phyloP scores from a whole-genome alignment of 1,140 invertebrate species.

The Myzus persicae region DNA sequence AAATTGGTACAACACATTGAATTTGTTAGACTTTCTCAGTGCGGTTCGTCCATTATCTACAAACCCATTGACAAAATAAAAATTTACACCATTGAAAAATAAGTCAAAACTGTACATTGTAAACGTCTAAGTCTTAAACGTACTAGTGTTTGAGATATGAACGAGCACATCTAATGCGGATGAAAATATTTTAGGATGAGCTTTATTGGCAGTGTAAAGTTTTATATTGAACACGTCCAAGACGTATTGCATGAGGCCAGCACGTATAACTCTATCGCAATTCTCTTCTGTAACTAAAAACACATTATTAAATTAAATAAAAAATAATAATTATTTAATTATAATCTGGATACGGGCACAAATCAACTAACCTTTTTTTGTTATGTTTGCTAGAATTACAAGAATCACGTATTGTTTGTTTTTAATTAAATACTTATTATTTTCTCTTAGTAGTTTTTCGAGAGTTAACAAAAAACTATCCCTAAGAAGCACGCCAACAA shows the following conservation, averaged over 20 bases:
- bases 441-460: slow-evolving; percentile 45
- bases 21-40: slow-evolving; percentile 70
- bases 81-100: neutral
- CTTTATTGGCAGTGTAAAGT: neutral
- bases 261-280: slow-evolving; percentile 16
- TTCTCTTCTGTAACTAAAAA: slow-evolving; percentile 39
- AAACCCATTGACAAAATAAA: slow-evolving; percentile 54
- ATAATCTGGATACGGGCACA: neutral
- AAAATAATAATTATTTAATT: neutral
- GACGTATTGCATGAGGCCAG: slow-evolving; percentile 41
- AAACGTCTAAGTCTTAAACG: too few relatives aligned
- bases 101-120: neutral
- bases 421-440: slow-evolving; percentile 23
- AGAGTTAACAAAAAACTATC: slow-evolving; percentile 26
- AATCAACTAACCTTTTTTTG: slow-evolving; percentile 47
- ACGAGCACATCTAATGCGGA: slow-evolving; percentile 31
- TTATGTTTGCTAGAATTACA: slow-evolving; percentile 22
- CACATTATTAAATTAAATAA: neutral
- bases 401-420: slow-evolving; percentile 43
- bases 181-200: slow-evolving; percentile 20
- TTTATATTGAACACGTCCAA: slow-evolving; percentile 41
- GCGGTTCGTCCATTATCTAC: slow-evolving; percentile 70
- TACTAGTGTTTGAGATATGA: slow-evolving; percentile 33
- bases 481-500: slow-evolving; percentile 23
- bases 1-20: slow-evolving; percentile 71